Evolutionary conservation across 2,888 invertebrate species (phyloP), one percentile per base, ranked within the genome.

Genomic region (Drosophila planitibia): DNA sequence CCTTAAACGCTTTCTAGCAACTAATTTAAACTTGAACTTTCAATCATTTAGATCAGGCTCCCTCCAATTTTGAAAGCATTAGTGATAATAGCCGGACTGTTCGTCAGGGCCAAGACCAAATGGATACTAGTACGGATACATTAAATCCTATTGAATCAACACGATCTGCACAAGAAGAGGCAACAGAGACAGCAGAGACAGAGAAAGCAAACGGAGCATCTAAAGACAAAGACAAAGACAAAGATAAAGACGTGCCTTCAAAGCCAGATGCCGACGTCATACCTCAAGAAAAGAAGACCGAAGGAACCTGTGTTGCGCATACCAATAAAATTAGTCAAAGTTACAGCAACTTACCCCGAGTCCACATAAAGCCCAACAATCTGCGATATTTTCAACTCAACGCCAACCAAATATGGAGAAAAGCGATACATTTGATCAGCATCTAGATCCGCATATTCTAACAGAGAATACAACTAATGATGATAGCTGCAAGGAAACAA

Each of bases 81-180:
- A 72, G 79, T 82, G 76, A 82, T 79, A 77, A 66, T 37, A 57
- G 75, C 70, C 81, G 62, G 30, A 54, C 37, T 32, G 22, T 82
- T 39, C 67, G 81, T 74, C 67, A 76, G 61, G 61, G 63, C 39
- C 77, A 80, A 14, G 55, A 53, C 16, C 79, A 76, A 25, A 84
- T 93, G 54, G 94, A 94, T 83, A 94, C 94, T 41, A 95, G 95
- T 88, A 94, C 95, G 51, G 95, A 95, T 78, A 95, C 95, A 22
- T 87, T 95, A 74, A 94, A 94, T 54, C 94, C 94, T 61, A 83
- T 83, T 69, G 79, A 71, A 53, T 49, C 64, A 37, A 51, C 66
- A 51, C 37, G 68, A 53, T 49, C 62, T 47, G 52, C 70, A 47
- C 37, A 70, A 59, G 30, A 33, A 25, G 41, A 1, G 14, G 30